Percentiles rank a stretch among this genome's conserved stretches.
These are phyloP conservation scores for Anabacerthia variegaticeps DNA, from an alignment of 2,797 vertebrate species.

Conservation along the genomic window DNA sequence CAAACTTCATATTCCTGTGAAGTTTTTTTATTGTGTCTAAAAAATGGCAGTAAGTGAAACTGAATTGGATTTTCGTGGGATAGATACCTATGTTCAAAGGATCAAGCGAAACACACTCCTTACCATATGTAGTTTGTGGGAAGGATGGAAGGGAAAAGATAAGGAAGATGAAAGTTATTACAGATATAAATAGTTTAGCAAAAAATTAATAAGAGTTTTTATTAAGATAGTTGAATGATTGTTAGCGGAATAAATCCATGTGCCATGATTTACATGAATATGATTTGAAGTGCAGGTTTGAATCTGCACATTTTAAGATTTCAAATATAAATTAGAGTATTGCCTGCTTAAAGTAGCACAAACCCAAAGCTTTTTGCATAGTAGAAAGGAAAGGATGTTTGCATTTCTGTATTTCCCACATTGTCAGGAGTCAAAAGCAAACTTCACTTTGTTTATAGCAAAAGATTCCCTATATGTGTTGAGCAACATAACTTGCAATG, in stretches of 20 bases:
- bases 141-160: neutral
- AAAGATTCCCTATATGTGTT: neutral
- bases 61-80: neutral
- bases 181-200: neutral
- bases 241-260: neutral
- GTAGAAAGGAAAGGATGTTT: neutral
- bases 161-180: neutral
- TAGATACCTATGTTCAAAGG: neutral
- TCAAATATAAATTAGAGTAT: neutral
- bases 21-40: neutral
- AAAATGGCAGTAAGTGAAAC: neutral
- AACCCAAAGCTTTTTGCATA: neutral
- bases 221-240: neutral
- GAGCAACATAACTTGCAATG: neutral
- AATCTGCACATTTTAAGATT: neutral
- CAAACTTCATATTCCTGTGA: neutral
- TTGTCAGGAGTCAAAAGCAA: neutral
- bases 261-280: neutral
- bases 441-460: neutral
- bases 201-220: neutral
- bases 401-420: neutral
- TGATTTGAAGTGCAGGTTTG: neutral
- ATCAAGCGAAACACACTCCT: rapidly evolving
- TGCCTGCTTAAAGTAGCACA: neutral
- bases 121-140: neutral